These are phyloP conservation scores for Heliothis subflexa DNA, from an alignment of 1,140 invertebrate species.

Conservation along the genomic window DNA sequence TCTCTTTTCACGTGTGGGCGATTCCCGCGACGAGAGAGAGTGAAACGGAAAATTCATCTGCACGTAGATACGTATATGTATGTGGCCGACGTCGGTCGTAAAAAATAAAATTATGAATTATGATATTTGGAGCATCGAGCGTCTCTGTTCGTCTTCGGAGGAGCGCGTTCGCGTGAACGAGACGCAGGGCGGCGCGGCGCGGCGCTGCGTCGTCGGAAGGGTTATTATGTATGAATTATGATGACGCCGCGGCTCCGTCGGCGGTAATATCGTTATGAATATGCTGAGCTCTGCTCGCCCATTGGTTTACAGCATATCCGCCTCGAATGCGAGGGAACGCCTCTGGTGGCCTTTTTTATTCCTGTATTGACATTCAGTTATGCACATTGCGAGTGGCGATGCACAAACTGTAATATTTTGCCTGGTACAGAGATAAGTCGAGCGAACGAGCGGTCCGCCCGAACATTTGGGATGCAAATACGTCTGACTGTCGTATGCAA, in stretches of 20 bases:
- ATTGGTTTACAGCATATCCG: slow-evolving; percentile 82
- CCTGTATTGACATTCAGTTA: slow-evolving; percentile 85
- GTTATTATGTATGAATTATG: slow-evolving; percentile 87
- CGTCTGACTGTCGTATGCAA: slow-evolving; percentile 82
- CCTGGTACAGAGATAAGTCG: slow-evolving; percentile 79
- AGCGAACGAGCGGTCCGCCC: slow-evolving; percentile 73
- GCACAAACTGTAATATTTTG: slow-evolving; percentile 85
- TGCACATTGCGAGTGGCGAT: slow-evolving; percentile 82
- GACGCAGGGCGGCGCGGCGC: slow-evolving; percentile 75
- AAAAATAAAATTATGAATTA: slow-evolving; percentile 86
- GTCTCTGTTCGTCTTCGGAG: slow-evolving; percentile 74
- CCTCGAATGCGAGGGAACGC: slow-evolving; percentile 81
- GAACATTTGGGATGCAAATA: slow-evolving; percentile 86
- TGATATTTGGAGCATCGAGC: slow-evolving; percentile 71
- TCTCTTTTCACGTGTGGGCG: slow-evolving; percentile 38
- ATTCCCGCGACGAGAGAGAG: slow-evolving; percentile 56
- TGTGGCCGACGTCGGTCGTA: slow-evolving; percentile 60
- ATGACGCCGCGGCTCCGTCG: slow-evolving; percentile 81
- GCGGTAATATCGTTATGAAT: slow-evolving; percentile 86
- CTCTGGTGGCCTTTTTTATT: slow-evolving; percentile 83
- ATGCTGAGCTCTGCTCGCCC: slow-evolving; percentile 78
- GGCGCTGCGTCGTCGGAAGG: slow-evolving; percentile 77
- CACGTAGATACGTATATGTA: slow-evolving; percentile 56
- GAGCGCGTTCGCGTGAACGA: slow-evolving; percentile 67
- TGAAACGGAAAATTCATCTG: slow-evolving; percentile 66